Evolutionary conservation across 2,113 vertebrate genomes (phyloP).

Genomic region (Pholis gunnellus): DNA sequence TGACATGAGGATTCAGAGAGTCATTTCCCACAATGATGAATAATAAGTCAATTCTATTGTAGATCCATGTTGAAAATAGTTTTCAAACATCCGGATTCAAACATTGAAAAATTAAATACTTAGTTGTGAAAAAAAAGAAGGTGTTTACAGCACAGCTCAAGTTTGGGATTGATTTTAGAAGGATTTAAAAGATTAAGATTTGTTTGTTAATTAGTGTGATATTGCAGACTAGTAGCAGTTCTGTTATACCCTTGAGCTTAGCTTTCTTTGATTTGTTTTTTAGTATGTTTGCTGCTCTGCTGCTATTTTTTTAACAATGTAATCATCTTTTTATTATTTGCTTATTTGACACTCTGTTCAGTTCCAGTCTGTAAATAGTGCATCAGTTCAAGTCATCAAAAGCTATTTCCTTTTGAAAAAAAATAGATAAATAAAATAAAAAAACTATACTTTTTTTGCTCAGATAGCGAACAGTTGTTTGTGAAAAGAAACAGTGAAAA

Average conservation of each 20-base stretch:
- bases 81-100: background rate
- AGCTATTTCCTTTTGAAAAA: slow-evolving; percentile 2
- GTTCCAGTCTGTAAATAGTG: background rate
- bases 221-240: background rate
- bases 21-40: background rate
- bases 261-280: background rate
- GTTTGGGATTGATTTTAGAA: background rate
- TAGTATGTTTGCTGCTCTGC: background rate
- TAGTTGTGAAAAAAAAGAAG: background rate
- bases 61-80: background rate
- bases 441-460: background rate
- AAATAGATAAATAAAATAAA: background rate
- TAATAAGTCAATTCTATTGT: background rate
- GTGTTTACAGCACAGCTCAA: background rate
- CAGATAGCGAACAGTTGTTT: slow-evolving; percentile 26
- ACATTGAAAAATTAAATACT: background rate
- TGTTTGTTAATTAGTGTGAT: background rate
- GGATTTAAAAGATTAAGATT: background rate
- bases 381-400: slow-evolving; percentile 9
- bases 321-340: background rate
- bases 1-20: background rate
- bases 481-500: slow-evolving; percentile 26
- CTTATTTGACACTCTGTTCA: background rate
- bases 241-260: background rate
- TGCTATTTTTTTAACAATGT: background rate